Base-by-base conservation (phyloP, 2,888 invertebrate genomes). In the Spisula subtruncata region DNA sequence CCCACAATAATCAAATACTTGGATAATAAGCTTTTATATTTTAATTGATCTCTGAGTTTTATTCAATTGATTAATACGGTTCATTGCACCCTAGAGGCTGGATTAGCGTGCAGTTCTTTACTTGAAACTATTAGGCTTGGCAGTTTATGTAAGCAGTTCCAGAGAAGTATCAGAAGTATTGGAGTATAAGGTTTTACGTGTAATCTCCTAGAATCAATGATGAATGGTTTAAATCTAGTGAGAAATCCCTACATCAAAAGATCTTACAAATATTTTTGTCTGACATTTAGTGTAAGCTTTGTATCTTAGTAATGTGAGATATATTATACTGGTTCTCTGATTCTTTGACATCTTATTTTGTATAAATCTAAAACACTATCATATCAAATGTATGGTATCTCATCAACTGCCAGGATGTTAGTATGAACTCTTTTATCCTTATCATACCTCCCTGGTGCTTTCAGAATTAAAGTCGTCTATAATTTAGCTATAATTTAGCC, bases 331-430 rank as follows among this genome's bases (percentile, higher is more conserved):
- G 35, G 10, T 60, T 25, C 60, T 66, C 41, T 25, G 46, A 66
- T 25, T 25, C 46, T 75, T 66, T 75, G 84, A 84, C 75, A 75
- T 46, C 75, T 75, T 16, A 71, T 51, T 75, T 84, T 32, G 20
- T 29, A 51, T 71, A 84, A 75, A 71, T 75, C 35, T 75, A 32
- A 71, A 51, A 18, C 18, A 81, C n/a, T 25, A 25, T 35, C 0
- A 18, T 25, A 80, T 85, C 85, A 85, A 80, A 79, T 85, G 85
- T 85, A 85, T 80, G 20, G 80, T 79, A 35, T 80, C 80, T 80
- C 85, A 85, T 20, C 41, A 85, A 85, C 35, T 85, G 85, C 54
- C 85, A 85, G 16, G 79, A 51, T 75, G 10, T n/a, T n/a, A 25
- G 25, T 20, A 60, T 60, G 4, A 25, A n/a, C 14, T 75, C 16